phyloP scores from a whole-genome alignment of 2,888 invertebrate species.

The Agriopis marginaria region DNA sequence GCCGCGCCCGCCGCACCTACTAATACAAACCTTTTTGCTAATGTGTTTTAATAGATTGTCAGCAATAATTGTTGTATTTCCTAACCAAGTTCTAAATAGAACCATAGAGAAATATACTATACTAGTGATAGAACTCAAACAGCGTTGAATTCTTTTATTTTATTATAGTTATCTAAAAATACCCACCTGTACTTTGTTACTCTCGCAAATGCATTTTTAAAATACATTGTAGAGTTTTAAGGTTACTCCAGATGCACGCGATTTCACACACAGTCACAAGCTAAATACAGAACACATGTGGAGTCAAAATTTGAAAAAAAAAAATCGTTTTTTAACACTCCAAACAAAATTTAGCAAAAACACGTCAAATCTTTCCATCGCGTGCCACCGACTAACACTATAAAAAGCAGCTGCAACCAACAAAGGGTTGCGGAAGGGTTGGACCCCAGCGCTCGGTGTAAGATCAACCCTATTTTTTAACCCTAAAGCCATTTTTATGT shows the following conservation, averaged over 20 bases:
- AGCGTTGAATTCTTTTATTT: too few relatives aligned
- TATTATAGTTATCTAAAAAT: too few relatives aligned
- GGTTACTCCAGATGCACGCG: slow-evolving; percentile 33
- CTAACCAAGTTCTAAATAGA: neutral
- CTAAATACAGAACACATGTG: neutral
- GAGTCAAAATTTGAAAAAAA: neutral
- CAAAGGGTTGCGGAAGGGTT: slow-evolving; percentile 82
- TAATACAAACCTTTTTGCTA: slow-evolving; percentile 32
- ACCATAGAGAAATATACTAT: too few relatives aligned
- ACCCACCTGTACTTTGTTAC: too few relatives aligned
- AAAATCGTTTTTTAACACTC: slow-evolving; percentile 27
- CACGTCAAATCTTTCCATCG: slow-evolving; percentile 52
- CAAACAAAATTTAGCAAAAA: slow-evolving; percentile 40
- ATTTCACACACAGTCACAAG: slow-evolving; percentile 18
- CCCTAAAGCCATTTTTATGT: neutral
- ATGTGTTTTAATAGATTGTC: slow-evolving; percentile 34
- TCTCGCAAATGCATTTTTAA: too few relatives aligned
- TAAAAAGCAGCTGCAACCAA: slow-evolving; percentile 78
- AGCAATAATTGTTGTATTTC: neutral
- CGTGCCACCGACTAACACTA: slow-evolving; percentile 67
- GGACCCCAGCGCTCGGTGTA: slow-evolving; percentile 44
- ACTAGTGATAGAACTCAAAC: neutral
- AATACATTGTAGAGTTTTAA: too few relatives aligned
- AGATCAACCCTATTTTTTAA: slow-evolving; percentile 58
- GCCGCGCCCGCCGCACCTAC: slow-evolving; percentile 36